A percentile compares a stretch with the other conserved stretches of the same genome.
phyloP scores from a whole-genome alignment of 2,113 vertebrate genomes.

The Apus apus region DNA sequence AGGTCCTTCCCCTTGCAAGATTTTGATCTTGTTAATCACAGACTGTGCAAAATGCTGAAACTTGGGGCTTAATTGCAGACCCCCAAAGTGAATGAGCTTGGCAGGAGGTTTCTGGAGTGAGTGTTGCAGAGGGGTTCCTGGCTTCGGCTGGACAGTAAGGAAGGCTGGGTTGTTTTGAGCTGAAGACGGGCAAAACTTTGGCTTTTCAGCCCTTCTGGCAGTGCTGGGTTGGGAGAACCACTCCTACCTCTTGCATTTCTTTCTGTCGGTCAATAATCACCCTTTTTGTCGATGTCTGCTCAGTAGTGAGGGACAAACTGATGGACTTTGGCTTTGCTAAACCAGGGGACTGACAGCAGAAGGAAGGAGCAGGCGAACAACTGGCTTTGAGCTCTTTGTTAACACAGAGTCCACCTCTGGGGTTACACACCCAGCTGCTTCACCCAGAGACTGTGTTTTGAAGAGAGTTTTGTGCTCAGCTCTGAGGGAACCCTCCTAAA shows the following conservation, averaged over 20 bases:
- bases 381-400: neutral
- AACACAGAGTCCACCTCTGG: neutral
- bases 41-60: neutral
- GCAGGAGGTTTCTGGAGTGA: neutral
- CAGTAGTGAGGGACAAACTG: neutral
- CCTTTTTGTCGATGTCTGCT: neutral
- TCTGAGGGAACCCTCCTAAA: neutral
- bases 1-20: neutral
- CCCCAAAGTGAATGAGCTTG: neutral
- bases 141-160: neutral
- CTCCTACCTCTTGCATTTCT: neutral
- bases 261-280: neutral
- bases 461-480: neutral
- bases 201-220: neutral
- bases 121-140: neutral
- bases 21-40: neutral
- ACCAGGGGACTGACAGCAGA: neutral
- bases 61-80: neutral
- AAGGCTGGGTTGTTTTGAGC: neutral
- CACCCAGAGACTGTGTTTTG: neutral
- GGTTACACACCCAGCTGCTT: neutral
- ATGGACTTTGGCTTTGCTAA: neutral
- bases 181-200: neutral
- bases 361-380: conserved; percentile 4
- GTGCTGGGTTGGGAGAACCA: neutral